Base-by-base conservation (phyloP, 2,888 invertebrate species). In the Elysia crispata region DNA sequence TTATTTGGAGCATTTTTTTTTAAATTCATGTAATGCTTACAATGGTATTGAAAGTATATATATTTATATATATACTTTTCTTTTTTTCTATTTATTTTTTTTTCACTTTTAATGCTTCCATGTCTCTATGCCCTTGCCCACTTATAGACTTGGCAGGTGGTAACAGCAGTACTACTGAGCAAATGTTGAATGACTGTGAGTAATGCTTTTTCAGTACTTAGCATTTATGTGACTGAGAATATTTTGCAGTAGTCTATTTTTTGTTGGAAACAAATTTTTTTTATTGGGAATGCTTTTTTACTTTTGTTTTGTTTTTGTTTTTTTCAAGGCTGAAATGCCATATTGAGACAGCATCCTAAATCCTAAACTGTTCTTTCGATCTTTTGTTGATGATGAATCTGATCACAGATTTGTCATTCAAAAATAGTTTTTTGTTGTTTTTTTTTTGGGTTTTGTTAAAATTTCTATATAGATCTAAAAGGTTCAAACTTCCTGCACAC, bases 161-260 rank as follows among this genome's bases (percentile, higher is more conserved):
- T 76, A 76, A 76, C 76, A 57, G 23, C 33, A 76, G 54, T 8
- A n/a, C 67, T 13, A 20, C 67, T 76, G 31, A 41, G 11, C 41
- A 41, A 41, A 41, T 41, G 41, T 41, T 76, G 1, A 67, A 67
- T 66, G 73, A 66, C 25, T 79, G 74, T 75, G 74, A 75, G 74
- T 67, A 79, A 28, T 64, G 13, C 49, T 54, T 66, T 64, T 62
- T n/a, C 28, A 25, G 15, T 33, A 6, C n/a, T 33, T 67, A 25
- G 54, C 1, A 0, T 25, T 13, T 25, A 15, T 49, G 20, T 60
- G 11, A 33, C 11, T 70, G 23, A 6, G 0, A 13, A 31, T 13
- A 15, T 1, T 69, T 28, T 30, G 54, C 15, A 1, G 33, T 13
- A 41, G 23, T 30, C 28, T 66, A 13, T 50, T 23, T 30, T n/a